These are phyloP conservation scores for Agriopis leucophaearia DNA, from an alignment of 2,888 invertebrate genomes.

Conservation along the genomic window DNA sequence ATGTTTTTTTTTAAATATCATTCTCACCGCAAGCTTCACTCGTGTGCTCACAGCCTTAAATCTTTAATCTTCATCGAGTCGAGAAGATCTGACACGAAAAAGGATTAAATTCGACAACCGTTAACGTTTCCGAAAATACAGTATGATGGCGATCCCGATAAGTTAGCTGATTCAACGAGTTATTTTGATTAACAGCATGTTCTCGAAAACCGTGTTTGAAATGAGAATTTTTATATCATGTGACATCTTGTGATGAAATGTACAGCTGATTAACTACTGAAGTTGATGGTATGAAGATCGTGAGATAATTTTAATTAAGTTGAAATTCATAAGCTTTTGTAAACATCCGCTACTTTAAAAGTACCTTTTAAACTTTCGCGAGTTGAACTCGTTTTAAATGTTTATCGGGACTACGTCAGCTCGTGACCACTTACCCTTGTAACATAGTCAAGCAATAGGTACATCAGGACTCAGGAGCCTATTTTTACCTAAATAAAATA, in stretches of 20 bases:
- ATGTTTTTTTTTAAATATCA: no score
- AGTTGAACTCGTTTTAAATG: no score
- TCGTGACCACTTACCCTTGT: no score
- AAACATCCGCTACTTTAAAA: neutral
- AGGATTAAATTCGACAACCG: slow-evolving; percentile 68
- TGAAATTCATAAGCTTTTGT: neutral
- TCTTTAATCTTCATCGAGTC: slow-evolving; percentile 42
- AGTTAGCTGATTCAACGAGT: slow-evolving; percentile 34
- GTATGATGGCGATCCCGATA: slow-evolving; percentile 40
- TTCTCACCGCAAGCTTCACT: neutral
- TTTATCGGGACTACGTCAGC: no score
- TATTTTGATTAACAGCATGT: slow-evolving; percentile 47
- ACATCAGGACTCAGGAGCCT: no score
- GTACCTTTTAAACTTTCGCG: no score
- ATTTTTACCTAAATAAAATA: no score
- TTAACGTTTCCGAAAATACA: slow-evolving; percentile 57
- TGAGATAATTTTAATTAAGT: slow-evolving; percentile 28
- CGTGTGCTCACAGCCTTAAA: slow-evolving; percentile 24
- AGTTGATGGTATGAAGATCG: slow-evolving; percentile 25
- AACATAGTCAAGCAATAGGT: no score
- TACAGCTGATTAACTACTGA: slow-evolving; percentile 29
- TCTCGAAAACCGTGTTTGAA: slow-evolving; percentile 34
- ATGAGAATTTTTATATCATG: slow-evolving; percentile 23
- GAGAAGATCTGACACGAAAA: slow-evolving; percentile 54
- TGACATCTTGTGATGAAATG: slow-evolving; percentile 26